Base-by-base conservation (phyloP, 2,113 vertebrate genomes). In the Oostethus manadensis region DNA sequence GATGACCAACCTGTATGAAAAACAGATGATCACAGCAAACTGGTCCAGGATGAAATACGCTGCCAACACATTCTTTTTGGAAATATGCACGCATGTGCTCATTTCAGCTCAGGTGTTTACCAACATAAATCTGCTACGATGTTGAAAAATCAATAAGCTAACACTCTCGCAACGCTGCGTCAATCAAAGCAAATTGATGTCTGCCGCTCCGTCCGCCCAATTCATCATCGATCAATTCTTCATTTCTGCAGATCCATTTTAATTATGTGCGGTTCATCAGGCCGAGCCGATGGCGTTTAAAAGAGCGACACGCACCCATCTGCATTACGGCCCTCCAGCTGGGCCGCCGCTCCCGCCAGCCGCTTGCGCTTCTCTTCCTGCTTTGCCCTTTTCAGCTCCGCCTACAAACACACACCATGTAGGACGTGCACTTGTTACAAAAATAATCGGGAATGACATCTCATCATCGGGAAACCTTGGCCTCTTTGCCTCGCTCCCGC, bases 361-460 rank as follows among this genome's bases (percentile, higher is more conserved):
- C 89, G 93, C 87, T 85, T 97, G 62, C 85, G 92, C 78, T 89
- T 94, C 78, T 95, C 93, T 72, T 94, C 93, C 72, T 90, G 88
- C 80, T 90, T 94, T 43, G 83, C 83, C 66, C 91, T 93, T 72
- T 88, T 98, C 80, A 94, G 92, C 66, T 88, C 87, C 76, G 88
- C 89, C 97, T 98, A 55, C 3, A 58, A 40, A 53, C 14, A 63
- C 29, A 21, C 8, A 26, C 13, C 10, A 42, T 22, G 20, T 23
- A 18, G 4, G 22, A 54, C 6, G 33, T 11, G 1, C 66, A 2
- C 21, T 13, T 13, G 17, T 50, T 20, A 2, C 2, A 42, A 57
- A 53, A 26, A 38, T 5, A 53, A 9, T 16, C 16, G 8, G 9
- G 14, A 21, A 4, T 1, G 33, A 8, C 26, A n/a, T 56, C n/a